phyloP scores from a whole-genome alignment of 2,888 invertebrate species.

The Lasioglossum figueresi region DNA sequence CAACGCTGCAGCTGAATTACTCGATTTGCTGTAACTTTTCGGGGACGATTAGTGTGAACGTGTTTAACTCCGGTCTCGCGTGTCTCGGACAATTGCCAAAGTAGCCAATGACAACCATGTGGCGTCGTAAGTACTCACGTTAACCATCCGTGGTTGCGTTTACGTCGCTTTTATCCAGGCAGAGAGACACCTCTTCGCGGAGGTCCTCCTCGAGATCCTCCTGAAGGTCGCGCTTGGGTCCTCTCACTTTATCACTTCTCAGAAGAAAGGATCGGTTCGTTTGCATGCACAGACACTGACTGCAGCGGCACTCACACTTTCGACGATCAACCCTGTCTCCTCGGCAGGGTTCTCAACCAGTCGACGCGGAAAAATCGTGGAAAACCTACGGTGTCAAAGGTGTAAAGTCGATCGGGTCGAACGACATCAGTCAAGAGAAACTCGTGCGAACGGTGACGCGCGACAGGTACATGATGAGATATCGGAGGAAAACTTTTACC shows the following conservation, averaged over 20 bases:
- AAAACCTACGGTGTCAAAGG: background rate
- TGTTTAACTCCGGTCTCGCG: background rate
- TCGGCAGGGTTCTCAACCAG: constrained; percentile 16
- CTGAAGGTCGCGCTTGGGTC: constrained; percentile 31
- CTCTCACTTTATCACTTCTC: constrained; percentile 67
- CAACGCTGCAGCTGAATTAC: background rate
- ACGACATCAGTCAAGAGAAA: constrained; percentile 22
- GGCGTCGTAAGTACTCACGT: constrained; percentile 62
- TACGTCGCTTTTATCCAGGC: constrained; percentile 48
- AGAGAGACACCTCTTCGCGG: constrained; percentile 48
- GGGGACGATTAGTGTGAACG: background rate
- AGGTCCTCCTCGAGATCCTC: constrained; percentile 47
- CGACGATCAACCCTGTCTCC: constrained; percentile 37
- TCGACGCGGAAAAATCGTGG: background rate
- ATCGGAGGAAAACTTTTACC: constrained; percentile 42
- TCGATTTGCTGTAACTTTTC: background rate
- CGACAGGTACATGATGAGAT: constrained; percentile 58
- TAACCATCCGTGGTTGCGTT: constrained; percentile 69
- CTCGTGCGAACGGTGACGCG: constrained; percentile 54
- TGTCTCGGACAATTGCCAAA: background rate
- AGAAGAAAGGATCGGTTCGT: constrained; percentile 42
- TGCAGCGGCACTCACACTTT: constrained; percentile 61
- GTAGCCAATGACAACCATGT: background rate
- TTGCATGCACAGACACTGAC: constrained; percentile 50
- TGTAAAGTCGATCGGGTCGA: constrained; percentile 16